Percentiles rank a stretch among this genome's conserved stretches.
Conservation (phyloP, 2,888 invertebrate species). For the Caenorhabditis sp. region DNA sequence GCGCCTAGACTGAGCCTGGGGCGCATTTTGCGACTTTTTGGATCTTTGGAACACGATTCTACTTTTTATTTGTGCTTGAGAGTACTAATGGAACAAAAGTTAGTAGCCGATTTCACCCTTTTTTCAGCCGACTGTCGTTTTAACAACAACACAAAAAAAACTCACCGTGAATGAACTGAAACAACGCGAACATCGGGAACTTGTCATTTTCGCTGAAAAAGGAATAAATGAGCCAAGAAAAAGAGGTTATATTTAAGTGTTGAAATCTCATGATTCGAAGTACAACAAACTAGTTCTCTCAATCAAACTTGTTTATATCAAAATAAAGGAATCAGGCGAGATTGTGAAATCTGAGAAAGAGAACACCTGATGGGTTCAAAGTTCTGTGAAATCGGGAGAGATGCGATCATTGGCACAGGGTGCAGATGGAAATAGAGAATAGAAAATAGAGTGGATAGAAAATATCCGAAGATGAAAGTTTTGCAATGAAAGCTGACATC, state of each 20-base stretch:
- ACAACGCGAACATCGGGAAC: slow-evolving; percentile 7
- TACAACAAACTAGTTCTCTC: not conserved
- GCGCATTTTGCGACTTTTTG: not conserved
- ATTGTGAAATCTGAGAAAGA: not conserved
- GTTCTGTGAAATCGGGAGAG: not conserved
- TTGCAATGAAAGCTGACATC: not conserved
- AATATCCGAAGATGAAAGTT: too few species aligned
- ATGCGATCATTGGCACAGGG: not conserved
- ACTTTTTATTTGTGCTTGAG: too few species aligned
- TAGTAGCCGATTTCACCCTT: too few species aligned
- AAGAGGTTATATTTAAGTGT: too few species aligned
- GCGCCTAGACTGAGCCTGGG: slow-evolving; percentile 9
- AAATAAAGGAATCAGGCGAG: not conserved
- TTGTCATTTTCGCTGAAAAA: slow-evolving; percentile 6
- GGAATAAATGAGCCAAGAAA: not conserved
- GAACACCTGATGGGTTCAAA: not conserved
- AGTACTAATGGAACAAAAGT: too few species aligned
- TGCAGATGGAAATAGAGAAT: not conserved
- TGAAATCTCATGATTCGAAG: not conserved
- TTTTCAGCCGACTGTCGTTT: too few species aligned
- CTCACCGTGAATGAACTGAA: slow-evolving; percentile 41
- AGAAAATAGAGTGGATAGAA: not conserved
- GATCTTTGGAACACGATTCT: not conserved
- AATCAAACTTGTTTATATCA: not conserved
- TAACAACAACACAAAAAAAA: not conserved